phyloP scores from a whole-genome alignment of 2,113 vertebrate species.

The Sceloporus tristichus region DNA sequence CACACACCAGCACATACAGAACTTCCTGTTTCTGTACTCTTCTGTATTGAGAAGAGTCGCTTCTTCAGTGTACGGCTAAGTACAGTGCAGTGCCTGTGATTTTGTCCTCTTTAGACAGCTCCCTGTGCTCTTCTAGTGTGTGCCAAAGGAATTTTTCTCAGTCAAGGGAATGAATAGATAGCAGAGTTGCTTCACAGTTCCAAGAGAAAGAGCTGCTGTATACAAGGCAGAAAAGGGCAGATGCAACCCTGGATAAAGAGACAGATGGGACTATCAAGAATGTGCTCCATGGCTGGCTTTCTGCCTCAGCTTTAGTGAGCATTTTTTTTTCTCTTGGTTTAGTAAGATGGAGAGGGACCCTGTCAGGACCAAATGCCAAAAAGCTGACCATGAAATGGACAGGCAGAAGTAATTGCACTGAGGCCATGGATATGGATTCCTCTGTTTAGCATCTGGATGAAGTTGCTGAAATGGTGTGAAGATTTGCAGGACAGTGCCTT shows the following conservation, averaged over 20 bases:
- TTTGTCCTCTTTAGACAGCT: neutral
- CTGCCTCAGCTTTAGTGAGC: neutral
- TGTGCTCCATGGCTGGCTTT: neutral
- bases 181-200: neutral
- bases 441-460: neutral
- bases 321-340: neutral
- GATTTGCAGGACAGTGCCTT: neutral
- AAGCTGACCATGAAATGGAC: too few relatives aligned
- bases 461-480: neutral
- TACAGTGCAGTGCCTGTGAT: neutral
- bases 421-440: neutral
- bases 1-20: neutral
- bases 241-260: too few relatives aligned
- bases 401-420: neutral
- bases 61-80: neutral
- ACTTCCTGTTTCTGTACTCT: neutral
- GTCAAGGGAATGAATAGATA: too few relatives aligned
- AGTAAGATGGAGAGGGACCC: neutral
- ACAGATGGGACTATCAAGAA: neutral
- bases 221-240: neutral
- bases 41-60: neutral
- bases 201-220: neutral
- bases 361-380: neutral
- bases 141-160: too few relatives aligned
- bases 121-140: neutral